These are phyloP conservation scores for Brachypodius melanocephalos DNA, from an alignment of 2,113 vertebrate species.

Conservation along the genomic window DNA sequence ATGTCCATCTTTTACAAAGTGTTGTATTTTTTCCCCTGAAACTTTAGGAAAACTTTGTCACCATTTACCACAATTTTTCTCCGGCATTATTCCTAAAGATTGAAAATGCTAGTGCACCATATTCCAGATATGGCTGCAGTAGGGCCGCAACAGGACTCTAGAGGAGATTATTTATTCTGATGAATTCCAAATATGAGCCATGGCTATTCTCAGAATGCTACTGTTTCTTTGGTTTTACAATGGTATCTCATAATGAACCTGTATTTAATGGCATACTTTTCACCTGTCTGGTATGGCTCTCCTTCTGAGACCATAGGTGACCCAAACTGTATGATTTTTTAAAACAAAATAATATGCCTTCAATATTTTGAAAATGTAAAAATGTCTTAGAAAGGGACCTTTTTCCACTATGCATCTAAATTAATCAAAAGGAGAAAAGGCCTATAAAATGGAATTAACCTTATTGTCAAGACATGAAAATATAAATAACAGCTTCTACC, in stretches of 20 bases:
- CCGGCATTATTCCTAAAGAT: background rate
- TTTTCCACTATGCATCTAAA: background rate
- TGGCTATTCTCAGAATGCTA: background rate
- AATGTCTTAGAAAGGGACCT: background rate
- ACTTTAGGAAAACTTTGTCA: background rate
- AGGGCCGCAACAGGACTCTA: background rate
- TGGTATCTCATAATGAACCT: background rate
- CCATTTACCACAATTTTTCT: background rate
- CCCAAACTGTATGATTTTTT: background rate
- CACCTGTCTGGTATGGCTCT: background rate
- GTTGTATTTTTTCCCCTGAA: background rate
- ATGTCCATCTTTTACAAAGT: background rate
- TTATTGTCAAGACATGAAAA: background rate
- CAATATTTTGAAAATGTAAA: background rate
- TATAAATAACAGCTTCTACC: background rate
- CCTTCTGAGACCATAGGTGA: background rate
- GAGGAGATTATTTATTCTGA: background rate
- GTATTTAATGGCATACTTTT: background rate
- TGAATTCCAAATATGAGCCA: background rate
- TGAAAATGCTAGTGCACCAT: background rate
- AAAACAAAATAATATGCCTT: background rate
- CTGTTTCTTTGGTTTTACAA: background rate
- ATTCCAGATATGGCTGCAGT: background rate
- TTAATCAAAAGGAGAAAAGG: background rate
- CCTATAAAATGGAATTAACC: background rate